phyloP scores from a whole-genome alignment of 1,140 invertebrate genomes.

The Zaprionus ornatus region DNA sequence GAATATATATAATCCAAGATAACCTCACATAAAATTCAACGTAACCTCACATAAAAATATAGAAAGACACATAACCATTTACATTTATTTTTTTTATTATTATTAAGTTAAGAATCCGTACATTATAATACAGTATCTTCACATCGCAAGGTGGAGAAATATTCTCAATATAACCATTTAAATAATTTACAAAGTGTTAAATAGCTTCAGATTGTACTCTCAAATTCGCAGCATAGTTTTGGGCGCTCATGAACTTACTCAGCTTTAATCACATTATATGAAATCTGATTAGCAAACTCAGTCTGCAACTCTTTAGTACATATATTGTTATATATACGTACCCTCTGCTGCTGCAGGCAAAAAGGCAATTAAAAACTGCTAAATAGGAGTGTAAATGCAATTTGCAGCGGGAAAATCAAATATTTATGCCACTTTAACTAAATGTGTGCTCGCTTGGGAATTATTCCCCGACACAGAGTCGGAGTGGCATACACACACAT shows the following conservation, averaged over 20 bases:
- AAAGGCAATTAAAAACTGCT: constrained; percentile 42
- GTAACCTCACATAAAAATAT: too few relatives aligned
- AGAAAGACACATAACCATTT: too few relatives aligned
- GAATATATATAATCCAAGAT: too few relatives aligned
- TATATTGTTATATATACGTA: background rate
- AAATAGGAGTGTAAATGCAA: constrained; percentile 34
- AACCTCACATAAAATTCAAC: too few relatives aligned
- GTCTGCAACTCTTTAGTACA: background rate
- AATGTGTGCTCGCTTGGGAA: constrained; percentile 18
- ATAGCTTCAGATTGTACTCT: background rate
- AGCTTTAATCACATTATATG: background rate
- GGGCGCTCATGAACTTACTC: background rate
- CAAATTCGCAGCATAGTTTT: constrained; percentile 12
- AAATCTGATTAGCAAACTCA: background rate
- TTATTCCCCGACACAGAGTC: background rate
- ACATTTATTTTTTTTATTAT: too few relatives aligned
- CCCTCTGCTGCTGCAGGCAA: background rate
- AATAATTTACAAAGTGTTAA: background rate
- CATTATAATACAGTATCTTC: too few relatives aligned
- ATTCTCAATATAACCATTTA: too few relatives aligned
- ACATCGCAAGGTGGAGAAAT: too few relatives aligned
- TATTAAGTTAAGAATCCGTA: too few relatives aligned
- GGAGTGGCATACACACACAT: background rate
- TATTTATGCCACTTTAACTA: constrained; percentile 42
- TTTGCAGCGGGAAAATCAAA: constrained; percentile 40